Percentiles rank a stretch among this genome's conserved stretches.
Conservation (phyloP, 2,113 vertebrate genomes). For the Onychostoma macrolepis region DNA sequence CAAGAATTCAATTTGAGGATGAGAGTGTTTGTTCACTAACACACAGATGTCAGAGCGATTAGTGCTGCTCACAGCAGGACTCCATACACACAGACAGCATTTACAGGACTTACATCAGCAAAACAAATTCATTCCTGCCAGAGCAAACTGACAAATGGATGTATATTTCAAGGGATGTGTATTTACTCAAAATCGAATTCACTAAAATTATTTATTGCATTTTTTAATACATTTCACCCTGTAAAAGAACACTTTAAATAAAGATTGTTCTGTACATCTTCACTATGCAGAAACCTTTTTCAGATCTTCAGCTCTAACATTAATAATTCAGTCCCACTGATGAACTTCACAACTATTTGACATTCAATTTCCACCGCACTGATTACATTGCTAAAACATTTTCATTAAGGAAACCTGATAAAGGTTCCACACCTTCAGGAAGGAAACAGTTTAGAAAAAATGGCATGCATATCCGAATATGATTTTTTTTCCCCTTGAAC, state of each 20-base stretch:
- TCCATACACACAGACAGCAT: background rate
- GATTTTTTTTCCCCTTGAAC: rapidly evolving
- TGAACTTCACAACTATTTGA: background rate
- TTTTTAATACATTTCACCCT: background rate
- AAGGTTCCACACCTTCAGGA: no score
- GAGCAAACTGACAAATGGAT: background rate
- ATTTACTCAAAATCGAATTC: background rate
- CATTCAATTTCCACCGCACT: background rate
- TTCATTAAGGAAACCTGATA: background rate
- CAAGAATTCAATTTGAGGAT: background rate
- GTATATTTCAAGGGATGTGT: background rate
- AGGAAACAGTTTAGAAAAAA: no score
- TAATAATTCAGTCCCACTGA: background rate
- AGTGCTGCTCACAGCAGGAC: background rate
- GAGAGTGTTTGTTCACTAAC: background rate
- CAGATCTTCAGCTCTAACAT: background rate
- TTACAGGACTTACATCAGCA: background rate
- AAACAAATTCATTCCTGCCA: background rate
- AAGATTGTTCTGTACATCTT: background rate
- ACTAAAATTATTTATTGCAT: background rate
- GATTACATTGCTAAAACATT: background rate
- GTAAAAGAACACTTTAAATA: background rate
- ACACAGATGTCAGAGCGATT: background rate
- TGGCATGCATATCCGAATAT: no score
- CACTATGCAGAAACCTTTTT: background rate